These are phyloP conservation scores for Zootermopsis nevadensis DNA, from an alignment of 2,888 invertebrate genomes.

Conservation along the genomic window DNA sequence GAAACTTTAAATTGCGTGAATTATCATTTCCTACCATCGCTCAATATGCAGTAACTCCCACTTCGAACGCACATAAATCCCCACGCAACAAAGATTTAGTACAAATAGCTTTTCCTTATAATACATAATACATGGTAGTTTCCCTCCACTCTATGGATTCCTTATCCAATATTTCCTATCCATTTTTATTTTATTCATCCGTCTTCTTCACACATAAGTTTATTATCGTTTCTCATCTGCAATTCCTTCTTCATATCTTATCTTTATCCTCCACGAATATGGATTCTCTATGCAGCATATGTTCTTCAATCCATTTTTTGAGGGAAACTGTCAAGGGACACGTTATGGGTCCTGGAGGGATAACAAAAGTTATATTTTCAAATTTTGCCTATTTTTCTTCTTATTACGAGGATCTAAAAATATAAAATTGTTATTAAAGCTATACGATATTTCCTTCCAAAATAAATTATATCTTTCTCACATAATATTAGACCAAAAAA, in stretches of 20 bases:
- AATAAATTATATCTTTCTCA: too few species aligned
- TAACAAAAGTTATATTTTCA: too few species aligned
- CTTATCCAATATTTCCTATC: slow-evolving; percentile 1
- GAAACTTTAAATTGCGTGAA: neutral
- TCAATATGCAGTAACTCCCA: neutral
- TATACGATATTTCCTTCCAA: too few species aligned
- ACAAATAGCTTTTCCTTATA: slow-evolving; percentile 9
- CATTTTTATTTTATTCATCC: neutral
- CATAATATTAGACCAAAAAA: too few species aligned
- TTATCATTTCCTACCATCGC: neutral
- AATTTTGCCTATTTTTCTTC: too few species aligned
- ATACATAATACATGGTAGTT: neutral
- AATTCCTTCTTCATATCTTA: slow-evolving; percentile 5
- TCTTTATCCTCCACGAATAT: neutral
- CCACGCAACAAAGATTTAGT: neutral
- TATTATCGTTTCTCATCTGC: neutral
- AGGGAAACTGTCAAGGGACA: neutral
- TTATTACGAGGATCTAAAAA: too few species aligned
- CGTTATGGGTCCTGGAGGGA: too few species aligned
- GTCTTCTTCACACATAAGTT: neutral
- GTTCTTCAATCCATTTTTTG: neutral
- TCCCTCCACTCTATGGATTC: neutral
- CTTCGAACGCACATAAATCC: neutral
- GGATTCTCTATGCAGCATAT: neutral
- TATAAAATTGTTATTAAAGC: too few species aligned